Evolutionary conservation across 2,113 vertebrate species (phyloP), one percentile per base, ranked within the genome.

Genomic region (Tenebrosternarchus preto): DNA sequence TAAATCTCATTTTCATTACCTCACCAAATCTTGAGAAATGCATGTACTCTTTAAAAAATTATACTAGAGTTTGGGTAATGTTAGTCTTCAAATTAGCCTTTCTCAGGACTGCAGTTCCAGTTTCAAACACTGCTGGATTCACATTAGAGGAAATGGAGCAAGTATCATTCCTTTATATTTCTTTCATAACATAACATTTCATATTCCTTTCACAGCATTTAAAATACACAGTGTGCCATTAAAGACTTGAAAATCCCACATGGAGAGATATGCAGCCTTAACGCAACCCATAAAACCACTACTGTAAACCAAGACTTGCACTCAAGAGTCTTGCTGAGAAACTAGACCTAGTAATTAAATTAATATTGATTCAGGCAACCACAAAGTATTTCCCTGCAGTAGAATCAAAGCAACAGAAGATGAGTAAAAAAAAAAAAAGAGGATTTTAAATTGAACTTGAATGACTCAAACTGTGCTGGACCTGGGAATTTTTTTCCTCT

Each of bases 281-380:
- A 73, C 64, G 43, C 33, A 59, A 73, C 22, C 39, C 31, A 33
- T 24, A 73, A 76, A 78, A 76, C 59, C 59, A 71, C 57, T 56
- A 12, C 59, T 80, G 80, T 80, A 85, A 79, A 72, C 43, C 15
- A 77, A 76, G 57, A 75, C 77, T 57, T 60, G 17, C 4, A 68
- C 76, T 59, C 59, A 68, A 29, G 43, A 39, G 53, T 57, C 22
- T 80, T 15, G 5, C 56, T 27, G 25, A 72, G 61, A 76, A 77
- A 81, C 80, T 39, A 17, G 24, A 69, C 56, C 55, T 81, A 76
- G 83, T 85, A 59, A 80, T 84, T 69, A 71, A 82, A 77, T 85
- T 29, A 63, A 67, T 80, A 70, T 82, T 85, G 73, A 73, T 80
- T 77, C 55, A 83, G 68, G 61, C n/a, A 55, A 59, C 76, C 57